phyloP scores from a whole-genome alignment of 2,797 vertebrate genomes.

The Sebastes ruberrimus region DNA sequence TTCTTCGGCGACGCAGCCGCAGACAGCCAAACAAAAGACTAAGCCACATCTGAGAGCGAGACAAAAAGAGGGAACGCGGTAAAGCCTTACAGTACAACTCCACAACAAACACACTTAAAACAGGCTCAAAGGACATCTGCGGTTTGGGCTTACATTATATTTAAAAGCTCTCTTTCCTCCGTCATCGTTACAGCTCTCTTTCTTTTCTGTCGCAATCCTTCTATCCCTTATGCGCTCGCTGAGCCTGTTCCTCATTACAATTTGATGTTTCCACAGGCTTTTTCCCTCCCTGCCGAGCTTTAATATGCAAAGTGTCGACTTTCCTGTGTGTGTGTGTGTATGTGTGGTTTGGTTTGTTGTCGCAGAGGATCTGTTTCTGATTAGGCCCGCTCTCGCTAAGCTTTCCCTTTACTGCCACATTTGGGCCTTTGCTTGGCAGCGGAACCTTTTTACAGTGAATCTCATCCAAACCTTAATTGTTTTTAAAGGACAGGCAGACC shows the following conservation, averaged over 20 bases:
- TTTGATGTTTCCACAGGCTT: conserved; percentile 76
- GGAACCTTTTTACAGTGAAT: conserved; percentile 43
- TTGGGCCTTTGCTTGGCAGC: conserved; percentile 60
- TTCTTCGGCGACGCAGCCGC: conserved; percentile 30
- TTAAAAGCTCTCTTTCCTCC: conserved; percentile 63
- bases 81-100: conserved; percentile 54
- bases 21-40: conserved; percentile 63
- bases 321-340: conserved; percentile 52
- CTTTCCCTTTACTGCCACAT: conserved; percentile 67
- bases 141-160: conserved; percentile 62
- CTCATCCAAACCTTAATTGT: conserved; percentile 72
- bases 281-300: conserved; percentile 53
- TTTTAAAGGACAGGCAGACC: conserved; percentile 69
- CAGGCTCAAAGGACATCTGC: conserved; percentile 56
- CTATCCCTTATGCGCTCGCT: conserved; percentile 32
- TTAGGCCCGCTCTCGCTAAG: conserved; percentile 65
- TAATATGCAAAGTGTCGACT: conserved; percentile 79
- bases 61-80: conserved; percentile 43
- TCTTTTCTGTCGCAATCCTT: conserved; percentile 44
- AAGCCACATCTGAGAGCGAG: conserved; percentile 63
- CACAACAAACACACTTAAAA: conserved; percentile 61
- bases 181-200: conserved; percentile 31
- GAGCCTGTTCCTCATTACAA: conserved; percentile 73
- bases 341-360: conserved; percentile 79
- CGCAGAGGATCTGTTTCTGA: conserved; percentile 76